A percentile compares a stretch with the other conserved stretches of the same genome.
Conservation (phyloP, 2,797 vertebrate species). For the Parotocinclus haroldoi region DNA sequence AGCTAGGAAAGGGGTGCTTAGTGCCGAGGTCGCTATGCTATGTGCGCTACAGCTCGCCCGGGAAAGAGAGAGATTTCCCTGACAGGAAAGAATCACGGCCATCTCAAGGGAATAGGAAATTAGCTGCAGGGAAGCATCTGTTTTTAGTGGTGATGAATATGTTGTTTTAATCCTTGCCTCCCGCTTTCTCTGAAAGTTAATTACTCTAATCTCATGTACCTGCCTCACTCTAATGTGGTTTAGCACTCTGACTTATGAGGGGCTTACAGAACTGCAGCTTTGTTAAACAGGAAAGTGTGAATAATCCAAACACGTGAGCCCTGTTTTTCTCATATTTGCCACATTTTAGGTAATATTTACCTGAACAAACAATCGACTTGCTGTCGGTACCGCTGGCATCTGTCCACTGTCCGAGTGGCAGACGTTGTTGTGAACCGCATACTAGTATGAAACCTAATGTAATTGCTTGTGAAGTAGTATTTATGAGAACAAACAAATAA, state of each 20-base stretch:
- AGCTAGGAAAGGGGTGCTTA: constrained; percentile 32
- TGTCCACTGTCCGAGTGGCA: no score
- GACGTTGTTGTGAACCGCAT: neutral
- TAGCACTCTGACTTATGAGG: constrained; percentile 46
- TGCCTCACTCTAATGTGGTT: constrained; percentile 48
- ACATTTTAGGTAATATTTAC: no score
- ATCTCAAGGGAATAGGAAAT: constrained; percentile 53
- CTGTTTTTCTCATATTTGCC: no score
- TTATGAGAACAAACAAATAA: no score
- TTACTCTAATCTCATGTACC: constrained; percentile 51
- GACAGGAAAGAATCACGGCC: constrained; percentile 51
- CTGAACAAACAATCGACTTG: no score
- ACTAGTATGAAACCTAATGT: neutral
- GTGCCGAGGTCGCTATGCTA: constrained; percentile 39
- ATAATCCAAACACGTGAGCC: no score
- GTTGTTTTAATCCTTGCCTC: constrained; percentile 49
- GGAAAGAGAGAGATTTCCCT: constrained; percentile 49
- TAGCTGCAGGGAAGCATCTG: constrained; percentile 55
- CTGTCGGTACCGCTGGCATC: no score
- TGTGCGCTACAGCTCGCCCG: constrained; percentile 36
- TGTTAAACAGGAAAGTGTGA: neutral
- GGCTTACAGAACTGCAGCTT: constrained; percentile 29
- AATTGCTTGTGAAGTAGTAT: neutral
- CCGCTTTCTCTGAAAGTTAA: constrained; percentile 40
- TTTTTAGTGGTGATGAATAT: constrained; percentile 51